Percentiles rank a stretch among this genome's conserved stretches.
phyloP scores from a whole-genome alignment of 2,113 vertebrate species.

The Tyrannus savana region DNA sequence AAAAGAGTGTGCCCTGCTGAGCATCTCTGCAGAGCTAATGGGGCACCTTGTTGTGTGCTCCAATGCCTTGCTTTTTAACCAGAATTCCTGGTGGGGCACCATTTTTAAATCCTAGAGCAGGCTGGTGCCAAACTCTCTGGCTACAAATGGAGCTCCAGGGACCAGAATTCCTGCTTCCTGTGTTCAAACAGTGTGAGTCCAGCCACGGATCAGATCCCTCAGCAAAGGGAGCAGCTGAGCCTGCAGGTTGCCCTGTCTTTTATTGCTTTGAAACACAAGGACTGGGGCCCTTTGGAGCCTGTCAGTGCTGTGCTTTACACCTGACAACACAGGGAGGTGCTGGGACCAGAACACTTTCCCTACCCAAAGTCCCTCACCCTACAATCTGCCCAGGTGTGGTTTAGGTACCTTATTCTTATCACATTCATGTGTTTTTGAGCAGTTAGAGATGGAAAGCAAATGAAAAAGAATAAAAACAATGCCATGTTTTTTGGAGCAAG shows the following conservation, averaged over 20 bases:
- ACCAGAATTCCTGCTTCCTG: no score
- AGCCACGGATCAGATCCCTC: no score
- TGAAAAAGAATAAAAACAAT: neutral
- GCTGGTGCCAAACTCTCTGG: neutral
- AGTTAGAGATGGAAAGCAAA: neutral
- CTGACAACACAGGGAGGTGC: neutral
- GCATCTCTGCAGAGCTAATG: slow-evolving; percentile 14
- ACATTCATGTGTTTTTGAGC: neutral
- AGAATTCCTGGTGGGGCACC: neutral
- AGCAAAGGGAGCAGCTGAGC: no score
- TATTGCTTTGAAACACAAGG: no score
- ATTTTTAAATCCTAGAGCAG: neutral
- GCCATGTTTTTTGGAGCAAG: neutral
- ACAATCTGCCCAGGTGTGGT: neutral
- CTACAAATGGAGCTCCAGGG: neutral
- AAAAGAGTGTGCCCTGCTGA: neutral
- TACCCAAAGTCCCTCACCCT: neutral
- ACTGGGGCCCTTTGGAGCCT: no score
- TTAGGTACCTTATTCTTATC: neutral
- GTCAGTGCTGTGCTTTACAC: no score
- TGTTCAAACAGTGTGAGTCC: no score
- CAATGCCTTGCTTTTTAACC: slow-evolving; percentile 2
- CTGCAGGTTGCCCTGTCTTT: no score
- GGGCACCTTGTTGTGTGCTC: slow-evolving; percentile 22
- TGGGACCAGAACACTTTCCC: neutral